Conservation (phyloP, 2,113 vertebrate genomes). For the Triplophysa siluroides region DNA sequence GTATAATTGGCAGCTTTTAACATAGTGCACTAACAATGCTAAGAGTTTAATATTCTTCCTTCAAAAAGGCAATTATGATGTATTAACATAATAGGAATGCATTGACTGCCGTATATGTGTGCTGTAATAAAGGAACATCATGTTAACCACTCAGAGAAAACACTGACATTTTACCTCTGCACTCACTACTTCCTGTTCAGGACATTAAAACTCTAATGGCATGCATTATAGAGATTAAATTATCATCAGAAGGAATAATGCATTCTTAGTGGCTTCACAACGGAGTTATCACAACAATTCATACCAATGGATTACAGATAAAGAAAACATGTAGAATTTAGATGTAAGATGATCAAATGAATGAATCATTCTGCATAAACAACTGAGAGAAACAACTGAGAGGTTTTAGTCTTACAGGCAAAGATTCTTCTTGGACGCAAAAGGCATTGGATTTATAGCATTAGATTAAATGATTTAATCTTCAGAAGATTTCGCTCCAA, state of each 20-base stretch:
- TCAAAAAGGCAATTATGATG: constrained; percentile 1
- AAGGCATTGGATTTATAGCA: no score
- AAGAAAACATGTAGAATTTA: no score
- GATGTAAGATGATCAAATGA: not conserved
- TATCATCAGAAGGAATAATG: not conserved
- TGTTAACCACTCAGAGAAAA: no score
- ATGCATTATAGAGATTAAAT: constrained; percentile 17
- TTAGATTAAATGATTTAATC: no score
- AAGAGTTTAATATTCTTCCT: not conserved
- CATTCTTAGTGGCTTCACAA: not conserved
- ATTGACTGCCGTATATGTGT: not conserved
- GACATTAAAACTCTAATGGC: not conserved
- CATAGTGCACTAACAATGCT: not conserved
- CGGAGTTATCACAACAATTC: not conserved
- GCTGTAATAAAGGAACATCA: no score
- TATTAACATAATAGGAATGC: not conserved
- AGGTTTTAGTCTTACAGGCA: no score
- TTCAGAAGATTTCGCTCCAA: no score
- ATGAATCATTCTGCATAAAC: no score
- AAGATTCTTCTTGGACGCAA: not conserved
- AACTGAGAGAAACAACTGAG: no score
- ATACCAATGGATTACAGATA: no score
- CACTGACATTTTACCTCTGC: not conserved
- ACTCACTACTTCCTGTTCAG: no score
- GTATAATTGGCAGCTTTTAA: not conserved